Base-by-base conservation (phyloP, 2,797 vertebrate species). In the Halcyon badia region DNA sequence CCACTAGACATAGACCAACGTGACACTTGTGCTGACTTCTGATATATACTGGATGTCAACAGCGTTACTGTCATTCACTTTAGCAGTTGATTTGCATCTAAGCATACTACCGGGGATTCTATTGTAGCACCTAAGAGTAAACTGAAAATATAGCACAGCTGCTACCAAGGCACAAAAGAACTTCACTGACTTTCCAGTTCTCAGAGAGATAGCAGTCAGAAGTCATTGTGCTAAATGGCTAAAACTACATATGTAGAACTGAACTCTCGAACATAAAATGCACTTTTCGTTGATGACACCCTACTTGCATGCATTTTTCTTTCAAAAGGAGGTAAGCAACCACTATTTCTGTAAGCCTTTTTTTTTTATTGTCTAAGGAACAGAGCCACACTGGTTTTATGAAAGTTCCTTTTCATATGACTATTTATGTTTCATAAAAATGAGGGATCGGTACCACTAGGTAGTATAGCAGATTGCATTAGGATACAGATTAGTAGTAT, bases 51-150 rank as follows among this genome's bases (percentile, higher is more conserved):
- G 88, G 65, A 73, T 90, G 86, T 88, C 89, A 96, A 89, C 88
- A 94, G 5, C 2, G 42, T 51, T 87, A 56, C 66, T 64, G 80
- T 87, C 81, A 95, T 70, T 97, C 87, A 91, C 60, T 87, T 72
- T 78, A 89, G 81, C 61, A 66, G 88, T 6, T 75, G 89, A 96
- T 96, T 97, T 97, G 77, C 84, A 96, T 97, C 81, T 89, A 89
- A 89, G 83, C 66, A 89, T 73, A 89, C 42, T 49, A 77, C 42
- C 62, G 73, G 81, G 56, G 73, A 86, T 61, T 58, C 57, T 33
- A 24, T 26, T 79, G 48, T n/a, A 70, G 35, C 41, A 93, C 33
- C 83, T 78, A 83, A 89, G 87, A 62, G 80, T 71, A 86, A 94
- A 79, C 37, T 78, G 92, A 90, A 91, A 87, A 83, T n/a, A 57